phyloP scores from a whole-genome alignment of 2,888 invertebrate genomes.

The Limnephilus marmoratus region DNA sequence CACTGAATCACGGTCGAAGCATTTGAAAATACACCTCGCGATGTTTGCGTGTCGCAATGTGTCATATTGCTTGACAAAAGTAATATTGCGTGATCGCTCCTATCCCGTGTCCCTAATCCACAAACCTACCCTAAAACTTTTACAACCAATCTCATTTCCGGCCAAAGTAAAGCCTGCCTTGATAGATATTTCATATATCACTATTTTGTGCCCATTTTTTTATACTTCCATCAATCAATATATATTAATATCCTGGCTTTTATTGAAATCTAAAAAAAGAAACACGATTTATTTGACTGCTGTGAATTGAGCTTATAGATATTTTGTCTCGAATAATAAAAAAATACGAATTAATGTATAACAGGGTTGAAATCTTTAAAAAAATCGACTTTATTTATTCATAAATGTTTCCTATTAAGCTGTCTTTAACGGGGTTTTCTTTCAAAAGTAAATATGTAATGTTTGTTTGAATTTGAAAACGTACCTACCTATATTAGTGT shows the following conservation, averaged over 20 bases:
- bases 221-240: not conserved
- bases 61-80: constrained; percentile 6
- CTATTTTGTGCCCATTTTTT: not conserved
- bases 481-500: too few relatives aligned
- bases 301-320: not conserved
- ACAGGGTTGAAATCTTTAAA: not conserved
- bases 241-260: not conserved
- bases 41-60: constrained; percentile 19
- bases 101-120: not conserved
- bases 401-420: too few relatives aligned
- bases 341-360: not conserved
- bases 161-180: not conserved
- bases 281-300: not conserved
- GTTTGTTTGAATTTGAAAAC: too few relatives aligned
- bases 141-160: constrained; percentile 26
- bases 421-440: too few relatives aligned
- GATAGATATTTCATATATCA: not conserved
- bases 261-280: constrained; percentile 10
- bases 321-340: not conserved
- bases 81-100: constrained; percentile 22
- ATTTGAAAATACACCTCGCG: constrained; percentile 29
- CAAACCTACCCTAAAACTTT: constrained; percentile 12
- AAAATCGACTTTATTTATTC: too few relatives aligned
- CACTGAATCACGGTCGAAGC: not conserved
- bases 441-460: too few relatives aligned